Evolutionary conservation across 1,140 invertebrate genomes (phyloP).

Genomic region (Bombus vancouverensis): DNA sequence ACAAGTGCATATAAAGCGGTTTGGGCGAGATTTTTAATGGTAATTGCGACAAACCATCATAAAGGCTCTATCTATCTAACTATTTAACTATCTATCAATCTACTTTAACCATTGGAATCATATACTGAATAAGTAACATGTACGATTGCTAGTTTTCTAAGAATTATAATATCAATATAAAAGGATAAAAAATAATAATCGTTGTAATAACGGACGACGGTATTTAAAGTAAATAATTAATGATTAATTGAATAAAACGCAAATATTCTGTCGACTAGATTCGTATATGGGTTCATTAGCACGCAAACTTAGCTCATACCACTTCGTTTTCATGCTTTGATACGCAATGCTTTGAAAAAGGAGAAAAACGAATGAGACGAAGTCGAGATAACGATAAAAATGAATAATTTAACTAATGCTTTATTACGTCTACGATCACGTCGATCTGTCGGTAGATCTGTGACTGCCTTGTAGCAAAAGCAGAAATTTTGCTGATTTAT

Average conservation of each 20-base stretch:
- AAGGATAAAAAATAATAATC: constrained; percentile 68
- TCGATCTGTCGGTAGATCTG: not conserved
- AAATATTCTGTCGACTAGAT: constrained; percentile 82
- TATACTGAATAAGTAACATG: constrained; percentile 9
- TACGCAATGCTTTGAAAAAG: not conserved
- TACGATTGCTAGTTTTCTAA: constrained; percentile 15
- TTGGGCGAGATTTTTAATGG: not conserved
- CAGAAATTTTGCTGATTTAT: not conserved
- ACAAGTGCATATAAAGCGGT: too few species aligned
- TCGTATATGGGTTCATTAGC: constrained; percentile 76
- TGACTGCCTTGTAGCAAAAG: too few species aligned
- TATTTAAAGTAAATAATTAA: constrained; percentile 70
- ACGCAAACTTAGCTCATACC: constrained; percentile 78
- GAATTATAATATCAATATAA: constrained; percentile 53
- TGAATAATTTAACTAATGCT: not conserved
- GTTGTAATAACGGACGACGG: constrained; percentile 67
- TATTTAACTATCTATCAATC: not conserved
- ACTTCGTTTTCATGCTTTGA: constrained; percentile 32
- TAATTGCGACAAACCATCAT: not conserved
- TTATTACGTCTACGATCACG: not conserved
- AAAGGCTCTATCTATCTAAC: not conserved
- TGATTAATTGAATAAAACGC: constrained; percentile 67
- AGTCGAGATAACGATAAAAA: not conserved
- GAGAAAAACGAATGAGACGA: not conserved
- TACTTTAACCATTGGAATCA: constrained; percentile 1